Evolutionary conservation across 2,797 vertebrate species (phyloP).

Genomic region (Telmatherina bonti): DNA sequence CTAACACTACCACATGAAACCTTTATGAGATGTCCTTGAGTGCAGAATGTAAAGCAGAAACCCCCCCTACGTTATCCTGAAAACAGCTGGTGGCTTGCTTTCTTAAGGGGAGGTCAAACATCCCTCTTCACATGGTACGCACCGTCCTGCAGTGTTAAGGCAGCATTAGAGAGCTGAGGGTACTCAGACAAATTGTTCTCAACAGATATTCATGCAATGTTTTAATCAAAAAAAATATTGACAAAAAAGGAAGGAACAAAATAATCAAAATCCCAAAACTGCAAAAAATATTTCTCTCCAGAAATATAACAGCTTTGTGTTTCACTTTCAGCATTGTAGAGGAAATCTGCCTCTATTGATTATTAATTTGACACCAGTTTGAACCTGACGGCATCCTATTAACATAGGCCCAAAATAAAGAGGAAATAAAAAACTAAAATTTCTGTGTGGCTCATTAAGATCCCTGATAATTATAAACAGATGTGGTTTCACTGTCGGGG

Average conservation of each 20-base stretch:
- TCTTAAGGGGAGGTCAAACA: slow-evolving; percentile 46
- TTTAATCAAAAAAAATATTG: too few species aligned
- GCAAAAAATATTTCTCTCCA: too few species aligned
- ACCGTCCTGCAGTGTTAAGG: slow-evolving; percentile 11
- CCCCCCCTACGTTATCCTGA: slow-evolving; percentile 36
- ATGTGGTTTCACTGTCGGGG: neutral
- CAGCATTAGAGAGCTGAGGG: slow-evolving; percentile 12
- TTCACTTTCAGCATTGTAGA: too few species aligned
- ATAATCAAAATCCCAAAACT: neutral
- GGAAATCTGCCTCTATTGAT: too few species aligned
- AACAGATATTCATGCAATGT: neutral
- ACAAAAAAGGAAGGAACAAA: neutral
- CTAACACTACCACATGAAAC: slow-evolving; percentile 49
- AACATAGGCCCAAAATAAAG: too few species aligned
- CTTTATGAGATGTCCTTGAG: slow-evolving; percentile 50
- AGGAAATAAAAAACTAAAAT: slow-evolving; percentile 4
- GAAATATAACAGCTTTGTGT: too few species aligned
- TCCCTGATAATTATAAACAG: neutral
- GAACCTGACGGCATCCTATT: too few species aligned
- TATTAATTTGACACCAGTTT: too few species aligned
- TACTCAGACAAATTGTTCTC: slow-evolving; percentile 19
- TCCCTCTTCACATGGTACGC: slow-evolving; percentile 18
- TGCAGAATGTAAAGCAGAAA: slow-evolving; percentile 36
- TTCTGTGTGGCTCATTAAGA: slow-evolving; percentile 1
- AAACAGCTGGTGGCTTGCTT: slow-evolving; percentile 57